Evolutionary conservation across 2,113 vertebrate genomes (phyloP).

Genomic region (Capreolus pygargus): DNA sequence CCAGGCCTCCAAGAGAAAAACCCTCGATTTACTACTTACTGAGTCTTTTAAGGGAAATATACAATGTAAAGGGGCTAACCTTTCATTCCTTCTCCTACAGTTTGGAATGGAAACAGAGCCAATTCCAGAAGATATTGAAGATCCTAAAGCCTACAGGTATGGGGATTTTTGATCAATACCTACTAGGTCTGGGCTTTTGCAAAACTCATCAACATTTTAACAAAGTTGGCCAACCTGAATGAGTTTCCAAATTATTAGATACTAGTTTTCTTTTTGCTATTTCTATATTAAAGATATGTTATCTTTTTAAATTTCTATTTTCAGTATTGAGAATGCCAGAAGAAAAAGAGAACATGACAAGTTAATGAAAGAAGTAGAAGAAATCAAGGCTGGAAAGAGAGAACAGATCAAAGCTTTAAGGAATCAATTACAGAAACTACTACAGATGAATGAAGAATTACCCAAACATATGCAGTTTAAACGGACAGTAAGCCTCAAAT

Average conservation of each 20-base stretch:
- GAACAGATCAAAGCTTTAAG: slow-evolving; percentile 81
- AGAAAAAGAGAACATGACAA: slow-evolving; percentile 87
- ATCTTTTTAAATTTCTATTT: slow-evolving; percentile 51
- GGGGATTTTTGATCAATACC: neutral
- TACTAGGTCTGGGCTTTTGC: neutral
- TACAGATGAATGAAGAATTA: slow-evolving; percentile 84
- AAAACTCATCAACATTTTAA: neutral
- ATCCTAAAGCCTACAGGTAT: slow-evolving; percentile 89
- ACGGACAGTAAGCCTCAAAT: slow-evolving; percentile 77
- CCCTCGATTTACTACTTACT: neutral
- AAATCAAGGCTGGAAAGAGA: slow-evolving; percentile 81
- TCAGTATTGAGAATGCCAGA: slow-evolving; percentile 90
- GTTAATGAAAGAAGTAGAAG: slow-evolving; percentile 84
- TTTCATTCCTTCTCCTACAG: slow-evolving; percentile 76
- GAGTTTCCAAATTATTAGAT: neutral
- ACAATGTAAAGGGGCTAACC: neutral
- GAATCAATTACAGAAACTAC: slow-evolving; percentile 79
- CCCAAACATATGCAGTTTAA: slow-evolving; percentile 87
- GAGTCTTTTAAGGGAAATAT: neutral
- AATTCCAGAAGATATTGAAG: slow-evolving; percentile 87
- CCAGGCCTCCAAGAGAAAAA: neutral
- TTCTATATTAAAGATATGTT: neutral
- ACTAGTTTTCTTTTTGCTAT: neutral
- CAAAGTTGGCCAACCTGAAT: neutral
- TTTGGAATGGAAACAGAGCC: slow-evolving; percentile 81